These are phyloP conservation scores for Syngnathus scovelli DNA, from an alignment of 2,113 vertebrate species.

Conservation along the genomic window DNA sequence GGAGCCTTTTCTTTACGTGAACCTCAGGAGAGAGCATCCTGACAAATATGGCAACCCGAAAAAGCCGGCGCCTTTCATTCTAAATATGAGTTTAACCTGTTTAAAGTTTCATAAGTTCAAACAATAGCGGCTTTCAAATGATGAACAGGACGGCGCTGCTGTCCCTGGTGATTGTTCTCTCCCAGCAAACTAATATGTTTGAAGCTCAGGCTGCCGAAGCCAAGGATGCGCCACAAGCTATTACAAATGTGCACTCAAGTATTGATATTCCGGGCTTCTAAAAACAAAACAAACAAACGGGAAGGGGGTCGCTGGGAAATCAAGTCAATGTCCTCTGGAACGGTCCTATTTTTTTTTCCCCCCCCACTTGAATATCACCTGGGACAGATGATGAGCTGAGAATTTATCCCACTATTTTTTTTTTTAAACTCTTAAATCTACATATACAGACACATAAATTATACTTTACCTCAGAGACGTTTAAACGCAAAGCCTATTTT, in stretches of 20 bases:
- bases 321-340: slow-evolving; percentile 54
- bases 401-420: slow-evolving; percentile 37
- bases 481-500: slow-evolving; percentile 11
- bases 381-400: slow-evolving; percentile 47
- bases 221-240: slow-evolving; percentile 65
- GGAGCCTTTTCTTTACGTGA: slow-evolving; percentile 35
- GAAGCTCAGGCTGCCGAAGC: slow-evolving; percentile 65
- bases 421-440: slow-evolving; percentile 18
- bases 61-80: slow-evolving; percentile 41
- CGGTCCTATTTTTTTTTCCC: slow-evolving; percentile 44
- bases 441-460: slow-evolving; percentile 3
- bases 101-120: slow-evolving; percentile 61
- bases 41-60: slow-evolving; percentile 53
- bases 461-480: background rate
- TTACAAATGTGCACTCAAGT: slow-evolving; percentile 64
- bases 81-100: slow-evolving; percentile 65
- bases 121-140: slow-evolving; percentile 60
- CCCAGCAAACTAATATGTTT: slow-evolving; percentile 70
- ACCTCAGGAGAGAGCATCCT: slow-evolving; percentile 37
- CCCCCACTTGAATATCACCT: slow-evolving; percentile 46
- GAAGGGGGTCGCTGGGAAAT: slow-evolving; percentile 4
- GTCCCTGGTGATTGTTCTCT: slow-evolving; percentile 62
- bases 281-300: slow-evolving; percentile 63
- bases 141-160: slow-evolving; percentile 51
- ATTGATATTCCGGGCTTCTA: slow-evolving; percentile 70